phyloP scores from a whole-genome alignment of 2,113 vertebrate species.

The Dasyornis broadbenti region DNA sequence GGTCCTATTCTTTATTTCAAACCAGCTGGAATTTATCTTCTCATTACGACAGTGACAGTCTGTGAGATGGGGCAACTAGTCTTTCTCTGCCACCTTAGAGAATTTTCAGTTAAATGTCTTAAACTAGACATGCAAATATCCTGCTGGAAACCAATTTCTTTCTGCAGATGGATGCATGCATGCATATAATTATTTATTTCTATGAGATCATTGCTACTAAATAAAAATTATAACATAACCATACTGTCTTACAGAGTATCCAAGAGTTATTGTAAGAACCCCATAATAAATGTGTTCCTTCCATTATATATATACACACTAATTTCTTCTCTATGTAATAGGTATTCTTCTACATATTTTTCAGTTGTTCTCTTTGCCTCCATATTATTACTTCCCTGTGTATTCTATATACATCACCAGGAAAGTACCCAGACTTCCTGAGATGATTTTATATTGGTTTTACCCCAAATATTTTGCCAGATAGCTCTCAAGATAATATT shows the following conservation, averaged over 20 bases:
- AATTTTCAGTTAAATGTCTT: background rate
- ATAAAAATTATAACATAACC: background rate
- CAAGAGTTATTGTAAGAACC: background rate
- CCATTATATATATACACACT: background rate
- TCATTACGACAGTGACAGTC: accelerated
- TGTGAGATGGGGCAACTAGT: background rate
- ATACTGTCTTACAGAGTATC: background rate
- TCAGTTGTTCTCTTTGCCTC: background rate
- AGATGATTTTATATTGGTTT: background rate
- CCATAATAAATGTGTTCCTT: background rate
- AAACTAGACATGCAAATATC: background rate
- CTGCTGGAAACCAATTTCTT: background rate
- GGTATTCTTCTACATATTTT: background rate
- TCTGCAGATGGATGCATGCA: background rate
- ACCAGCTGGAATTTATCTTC: background rate
- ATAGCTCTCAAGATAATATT: background rate
- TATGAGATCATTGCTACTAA: background rate
- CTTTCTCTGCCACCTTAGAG: background rate
- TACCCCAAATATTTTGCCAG: background rate
- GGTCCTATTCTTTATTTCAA: background rate
- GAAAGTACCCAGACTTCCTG: background rate
- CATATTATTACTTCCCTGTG: background rate
- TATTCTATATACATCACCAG: background rate
- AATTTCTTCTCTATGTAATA: background rate
- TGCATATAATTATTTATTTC: background rate